phyloP scores from a whole-genome alignment of 2,888 invertebrate species.

The Acrobasis suavella region DNA sequence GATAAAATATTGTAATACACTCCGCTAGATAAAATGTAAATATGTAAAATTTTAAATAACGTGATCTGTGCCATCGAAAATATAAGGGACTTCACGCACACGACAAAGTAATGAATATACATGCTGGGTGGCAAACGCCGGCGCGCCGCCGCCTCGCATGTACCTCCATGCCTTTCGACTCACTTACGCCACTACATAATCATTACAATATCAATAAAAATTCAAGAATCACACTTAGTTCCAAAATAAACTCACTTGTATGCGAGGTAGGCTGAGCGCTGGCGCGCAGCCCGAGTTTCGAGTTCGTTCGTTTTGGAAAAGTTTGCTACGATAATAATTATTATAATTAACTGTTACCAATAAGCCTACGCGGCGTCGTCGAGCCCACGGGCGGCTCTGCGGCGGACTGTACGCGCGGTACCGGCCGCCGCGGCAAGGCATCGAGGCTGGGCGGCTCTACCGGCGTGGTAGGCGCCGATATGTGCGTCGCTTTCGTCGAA shows the following conservation, averaged over 20 bases:
- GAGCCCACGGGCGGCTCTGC: slow-evolving; percentile 66
- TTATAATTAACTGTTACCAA: slow-evolving; percentile 81
- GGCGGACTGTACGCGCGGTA: slow-evolving; percentile 15
- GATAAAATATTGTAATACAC: slow-evolving; percentile 81
- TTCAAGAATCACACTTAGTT: slow-evolving; percentile 89
- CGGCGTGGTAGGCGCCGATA: slow-evolving; percentile 27
- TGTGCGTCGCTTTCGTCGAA: slow-evolving; percentile 34
- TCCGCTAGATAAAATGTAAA: slow-evolving; percentile 82
- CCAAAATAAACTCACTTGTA: slow-evolving; percentile 89
- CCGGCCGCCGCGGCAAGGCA: neutral
- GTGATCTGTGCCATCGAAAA: slow-evolving; percentile 80
- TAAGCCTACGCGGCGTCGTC: slow-evolving; percentile 80
- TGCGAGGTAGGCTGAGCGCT: slow-evolving; percentile 87
- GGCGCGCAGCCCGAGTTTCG: slow-evolving; percentile 83
- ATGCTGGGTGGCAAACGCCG: slow-evolving; percentile 45
- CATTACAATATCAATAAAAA: slow-evolving; percentile 83
- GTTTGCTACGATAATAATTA: slow-evolving; percentile 82
- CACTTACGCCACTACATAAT: slow-evolving; percentile 81
- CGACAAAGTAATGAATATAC: slow-evolving; percentile 65
- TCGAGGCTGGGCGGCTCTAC: slow-evolving; percentile 26
- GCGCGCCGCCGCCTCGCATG: slow-evolving; percentile 48
- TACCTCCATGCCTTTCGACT: slow-evolving; percentile 66
- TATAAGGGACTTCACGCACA: slow-evolving; percentile 80
- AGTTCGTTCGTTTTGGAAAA: slow-evolving; percentile 84
- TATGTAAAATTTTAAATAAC: slow-evolving; percentile 81